phyloP scores from a whole-genome alignment of 2,797 vertebrate genomes.

The Crossoptilon crossoptilon region DNA sequence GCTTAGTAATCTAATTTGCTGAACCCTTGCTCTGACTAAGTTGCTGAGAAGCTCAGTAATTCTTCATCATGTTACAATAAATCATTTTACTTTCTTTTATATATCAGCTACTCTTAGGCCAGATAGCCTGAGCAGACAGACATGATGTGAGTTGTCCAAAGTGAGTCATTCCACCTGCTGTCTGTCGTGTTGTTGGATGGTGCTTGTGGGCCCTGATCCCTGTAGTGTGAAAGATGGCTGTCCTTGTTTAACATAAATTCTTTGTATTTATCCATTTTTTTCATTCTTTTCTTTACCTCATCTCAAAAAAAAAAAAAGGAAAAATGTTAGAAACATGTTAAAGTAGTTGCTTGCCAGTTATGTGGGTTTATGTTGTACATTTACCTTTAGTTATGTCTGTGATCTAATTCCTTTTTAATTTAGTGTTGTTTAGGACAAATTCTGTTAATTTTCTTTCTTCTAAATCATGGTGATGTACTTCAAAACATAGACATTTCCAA shows the following conservation, averaged over 20 bases:
- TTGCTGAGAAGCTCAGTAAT: conserved; percentile 94
- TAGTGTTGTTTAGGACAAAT: conserved; percentile 99
- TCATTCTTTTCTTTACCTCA: conserved; percentile 87
- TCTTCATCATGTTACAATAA: conserved; percentile 99
- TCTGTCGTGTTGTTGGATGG: conserved; percentile 97
- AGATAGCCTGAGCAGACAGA: conserved; percentile 99
- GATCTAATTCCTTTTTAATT: conserved; percentile 83
- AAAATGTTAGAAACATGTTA: conserved; percentile 88
- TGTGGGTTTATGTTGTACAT: conserved; percentile 92
- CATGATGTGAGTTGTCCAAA: conserved; percentile 99
- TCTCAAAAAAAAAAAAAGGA: conserved; percentile 75
- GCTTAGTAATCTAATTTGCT: conserved; percentile 93
- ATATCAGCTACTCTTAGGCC: conserved; percentile 99
- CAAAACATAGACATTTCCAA: conserved; percentile 78
- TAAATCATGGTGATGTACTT: conserved; percentile 79
- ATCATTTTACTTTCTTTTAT: conserved; percentile 99
- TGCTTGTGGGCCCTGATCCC: conserved; percentile 91
- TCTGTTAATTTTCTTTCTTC: conserved; percentile 86
- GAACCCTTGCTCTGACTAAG: conserved; percentile 98
- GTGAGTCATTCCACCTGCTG: conserved; percentile 99
- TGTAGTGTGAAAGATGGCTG: conserved; percentile 97
- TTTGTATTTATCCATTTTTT: conserved; percentile 89
- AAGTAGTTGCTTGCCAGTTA: conserved; percentile 92
- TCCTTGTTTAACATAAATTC: conserved; percentile 89
- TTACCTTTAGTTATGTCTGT: conserved; percentile 89